These are phyloP conservation scores for Zaprionus nigranus DNA, from an alignment of 1,140 invertebrate species.

Conservation along the genomic window DNA sequence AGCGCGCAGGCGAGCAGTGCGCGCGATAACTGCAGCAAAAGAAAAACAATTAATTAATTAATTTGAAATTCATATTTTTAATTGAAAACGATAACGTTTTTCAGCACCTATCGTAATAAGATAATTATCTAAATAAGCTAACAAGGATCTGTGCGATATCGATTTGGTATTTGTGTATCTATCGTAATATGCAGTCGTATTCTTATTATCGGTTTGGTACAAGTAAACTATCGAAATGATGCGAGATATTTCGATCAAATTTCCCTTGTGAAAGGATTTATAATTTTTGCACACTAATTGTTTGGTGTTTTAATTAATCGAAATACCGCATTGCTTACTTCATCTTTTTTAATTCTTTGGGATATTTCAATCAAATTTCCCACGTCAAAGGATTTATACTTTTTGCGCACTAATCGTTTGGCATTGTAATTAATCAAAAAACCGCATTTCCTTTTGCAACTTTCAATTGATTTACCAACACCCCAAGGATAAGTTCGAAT, in stretches of 20 bases:
- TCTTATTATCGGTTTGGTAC: not conserved
- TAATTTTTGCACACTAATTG: not conserved
- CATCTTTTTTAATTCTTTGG: not conserved
- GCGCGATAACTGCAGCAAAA: constrained; percentile 18
- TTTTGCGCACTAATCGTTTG: not conserved
- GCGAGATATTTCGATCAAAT: not conserved
- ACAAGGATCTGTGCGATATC: not conserved
- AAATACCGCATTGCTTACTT: not conserved
- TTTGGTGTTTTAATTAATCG: not conserved
- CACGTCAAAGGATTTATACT: not conserved
- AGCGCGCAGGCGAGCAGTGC: constrained; percentile 10
- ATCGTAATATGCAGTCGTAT: not conserved
- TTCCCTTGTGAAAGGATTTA: not conserved
- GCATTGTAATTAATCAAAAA: not conserved
- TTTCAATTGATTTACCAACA: not conserved
- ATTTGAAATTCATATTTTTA: not conserved
- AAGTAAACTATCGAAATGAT: not conserved
- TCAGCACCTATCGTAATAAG: not conserved
- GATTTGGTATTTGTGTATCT: not conserved
- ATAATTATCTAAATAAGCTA: not conserved
- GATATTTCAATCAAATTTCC: not conserved
- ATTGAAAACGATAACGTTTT: not conserved
- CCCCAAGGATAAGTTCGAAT: not conserved
- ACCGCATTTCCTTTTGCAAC: not conserved
- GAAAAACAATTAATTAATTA: constrained; percentile 5